A percentile compares a stretch with the other conserved stretches of the same genome.
phyloP scores from a whole-genome alignment of 2,888 invertebrate species.

The Torymus aiolomorphi region DNA sequence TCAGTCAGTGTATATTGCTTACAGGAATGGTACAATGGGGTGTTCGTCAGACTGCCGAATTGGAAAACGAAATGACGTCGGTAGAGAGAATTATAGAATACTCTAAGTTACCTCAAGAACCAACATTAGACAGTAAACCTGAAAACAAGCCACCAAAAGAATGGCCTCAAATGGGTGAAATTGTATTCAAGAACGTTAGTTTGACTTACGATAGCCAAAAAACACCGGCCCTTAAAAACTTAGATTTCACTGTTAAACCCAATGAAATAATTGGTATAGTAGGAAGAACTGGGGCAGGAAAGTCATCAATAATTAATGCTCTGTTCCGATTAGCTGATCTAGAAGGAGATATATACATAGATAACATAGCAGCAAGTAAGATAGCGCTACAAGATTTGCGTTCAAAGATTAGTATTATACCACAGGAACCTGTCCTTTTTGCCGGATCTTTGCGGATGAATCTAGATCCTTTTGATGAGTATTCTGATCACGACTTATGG shows the following conservation, averaged over 20 bases:
- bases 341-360: constrained; percentile 83
- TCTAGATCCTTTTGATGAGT: constrained; percentile 82
- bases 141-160: constrained; percentile 74
- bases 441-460: constrained; percentile 80
- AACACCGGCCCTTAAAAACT: constrained; percentile 77
- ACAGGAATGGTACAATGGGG: constrained; percentile 80
- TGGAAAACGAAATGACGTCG: constrained; percentile 80
- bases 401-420: constrained; percentile 81
- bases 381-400: constrained; percentile 81
- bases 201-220: constrained; percentile 76
- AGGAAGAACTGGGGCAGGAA: constrained; percentile 83
- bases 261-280: constrained; percentile 81
- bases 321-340: constrained; percentile 83
- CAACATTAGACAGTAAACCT: constrained; percentile 70
- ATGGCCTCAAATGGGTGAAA: constrained; percentile 78
- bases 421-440: constrained; percentile 73
- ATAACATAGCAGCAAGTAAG: constrained; percentile 79
- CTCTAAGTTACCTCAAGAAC: constrained; percentile 36
- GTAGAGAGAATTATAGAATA: constrained; percentile 87
- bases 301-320: constrained; percentile 83
- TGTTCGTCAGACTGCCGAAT: constrained; percentile 83
- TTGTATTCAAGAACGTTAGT: constrained; percentile 77
- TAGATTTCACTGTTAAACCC: constrained; percentile 78
- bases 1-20: constrained; percentile 77
- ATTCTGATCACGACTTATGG: constrained; percentile 77